These are phyloP conservation scores for Sebastes baramenuke DNA, from an alignment of 2,797 vertebrate genomes.

Conservation along the genomic window DNA sequence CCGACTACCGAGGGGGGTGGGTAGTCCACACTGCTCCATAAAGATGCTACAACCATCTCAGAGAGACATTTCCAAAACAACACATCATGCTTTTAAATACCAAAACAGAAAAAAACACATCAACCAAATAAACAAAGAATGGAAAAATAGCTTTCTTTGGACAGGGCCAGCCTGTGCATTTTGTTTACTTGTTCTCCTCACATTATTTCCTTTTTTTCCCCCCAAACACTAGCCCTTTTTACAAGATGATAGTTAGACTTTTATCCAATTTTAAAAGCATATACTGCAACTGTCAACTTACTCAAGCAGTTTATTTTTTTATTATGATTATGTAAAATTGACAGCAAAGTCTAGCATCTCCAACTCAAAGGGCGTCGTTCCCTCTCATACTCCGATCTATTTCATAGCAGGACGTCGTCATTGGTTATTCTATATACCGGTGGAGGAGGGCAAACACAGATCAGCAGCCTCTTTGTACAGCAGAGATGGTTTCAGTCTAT, in stretches of 20 bases:
- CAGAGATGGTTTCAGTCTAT: slow-evolving; percentile 63
- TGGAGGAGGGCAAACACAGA: slow-evolving; percentile 61
- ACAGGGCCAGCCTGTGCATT: slow-evolving; percentile 87
- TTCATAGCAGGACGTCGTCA: slow-evolving; percentile 10
- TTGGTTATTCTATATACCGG: slow-evolving; percentile 43
- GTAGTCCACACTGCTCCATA: slow-evolving; percentile 57
- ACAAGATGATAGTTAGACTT: slow-evolving; percentile 61
- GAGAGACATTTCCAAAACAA: slow-evolving; percentile 52
- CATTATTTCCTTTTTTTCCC: not conserved
- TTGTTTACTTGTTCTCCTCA: slow-evolving; percentile 59
- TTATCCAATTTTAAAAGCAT: slow-evolving; percentile 52
- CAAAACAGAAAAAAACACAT: slow-evolving; percentile 42
- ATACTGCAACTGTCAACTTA: slow-evolving; percentile 10
- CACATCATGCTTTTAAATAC: slow-evolving; percentile 67
- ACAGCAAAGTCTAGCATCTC: slow-evolving; percentile 40
- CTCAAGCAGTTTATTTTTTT: slow-evolving; percentile 4
- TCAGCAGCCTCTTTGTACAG: slow-evolving; percentile 75
- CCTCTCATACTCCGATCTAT: slow-evolving; percentile 16
- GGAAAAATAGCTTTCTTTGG: slow-evolving; percentile 82
- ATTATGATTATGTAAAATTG: slow-evolving; percentile 33
- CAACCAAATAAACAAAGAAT: slow-evolving; percentile 53
- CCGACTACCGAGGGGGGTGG: slow-evolving; percentile 23
- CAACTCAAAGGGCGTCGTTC: slow-evolving; percentile 29
- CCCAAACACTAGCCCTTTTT: slow-evolving; percentile 68
- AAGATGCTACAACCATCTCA: slow-evolving; percentile 54